A percentile compares a stretch with the other conserved stretches of the same genome.
phyloP scores from a whole-genome alignment of 2,797 vertebrate species.

The Forpus xanthops region DNA sequence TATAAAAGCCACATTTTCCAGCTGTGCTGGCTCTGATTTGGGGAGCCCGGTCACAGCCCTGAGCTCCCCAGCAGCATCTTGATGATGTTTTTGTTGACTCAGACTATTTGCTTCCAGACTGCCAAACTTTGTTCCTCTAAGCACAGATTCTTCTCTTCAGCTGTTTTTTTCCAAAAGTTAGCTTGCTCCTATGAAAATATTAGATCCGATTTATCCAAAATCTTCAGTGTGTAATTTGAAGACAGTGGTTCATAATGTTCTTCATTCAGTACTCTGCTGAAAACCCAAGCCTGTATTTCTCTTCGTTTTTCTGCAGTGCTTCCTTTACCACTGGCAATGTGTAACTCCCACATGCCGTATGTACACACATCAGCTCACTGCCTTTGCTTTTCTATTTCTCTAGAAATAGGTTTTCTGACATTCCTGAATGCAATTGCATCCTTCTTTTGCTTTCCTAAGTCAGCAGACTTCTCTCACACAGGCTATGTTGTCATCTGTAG shows the following conservation, averaged over 20 bases:
- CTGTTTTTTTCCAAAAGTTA: background rate
- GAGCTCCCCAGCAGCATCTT: background rate
- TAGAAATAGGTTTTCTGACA: background rate
- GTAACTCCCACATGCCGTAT: background rate
- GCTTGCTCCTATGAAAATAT: background rate
- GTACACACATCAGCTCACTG: background rate
- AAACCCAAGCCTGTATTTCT: background rate
- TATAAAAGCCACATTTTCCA: background rate
- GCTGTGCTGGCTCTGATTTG: background rate
- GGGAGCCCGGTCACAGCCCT: background rate
- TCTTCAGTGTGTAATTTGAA: background rate
- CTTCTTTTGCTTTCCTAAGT: background rate
- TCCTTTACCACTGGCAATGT: background rate
- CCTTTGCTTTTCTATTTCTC: background rate
- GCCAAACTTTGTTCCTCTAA: background rate
- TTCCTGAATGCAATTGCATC: background rate
- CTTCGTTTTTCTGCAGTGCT: background rate
- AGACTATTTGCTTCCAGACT: background rate
- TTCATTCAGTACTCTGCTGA: background rate
- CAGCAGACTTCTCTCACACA: background rate
- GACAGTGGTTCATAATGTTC: background rate
- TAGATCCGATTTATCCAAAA: background rate
- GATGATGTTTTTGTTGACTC: background rate
- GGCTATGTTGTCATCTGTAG: rapidly evolving
- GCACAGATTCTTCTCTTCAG: background rate